These are phyloP conservation scores for Aphelenchoides besseyi DNA, from an alignment of 1,140 invertebrate genomes.

Conservation along the genomic window DNA sequence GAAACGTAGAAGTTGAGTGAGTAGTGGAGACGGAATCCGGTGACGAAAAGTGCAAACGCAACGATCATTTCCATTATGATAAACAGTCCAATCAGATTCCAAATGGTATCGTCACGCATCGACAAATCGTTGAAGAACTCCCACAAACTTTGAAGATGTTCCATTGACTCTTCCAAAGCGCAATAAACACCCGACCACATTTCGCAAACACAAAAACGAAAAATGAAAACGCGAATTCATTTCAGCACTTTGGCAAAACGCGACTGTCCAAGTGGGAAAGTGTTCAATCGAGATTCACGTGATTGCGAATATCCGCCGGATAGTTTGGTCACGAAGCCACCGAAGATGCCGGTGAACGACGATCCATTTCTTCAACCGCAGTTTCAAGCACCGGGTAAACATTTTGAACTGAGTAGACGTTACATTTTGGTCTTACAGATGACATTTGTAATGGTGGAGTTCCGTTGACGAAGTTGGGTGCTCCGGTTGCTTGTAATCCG, in stretches of 20 bases:
- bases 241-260: conserved; percentile 40
- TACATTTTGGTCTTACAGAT: conserved; percentile 37
- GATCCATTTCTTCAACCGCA: conserved; percentile 53
- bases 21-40: neutral
- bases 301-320: conserved; percentile 46
- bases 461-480: conserved; percentile 58
- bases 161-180: neutral
- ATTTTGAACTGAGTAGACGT: no score
- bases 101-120: neutral
- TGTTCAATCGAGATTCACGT: conserved; percentile 48
- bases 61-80: neutral
- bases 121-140: neutral
- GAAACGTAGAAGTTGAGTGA: neutral
- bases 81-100: neutral
- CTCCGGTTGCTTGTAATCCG: conserved; percentile 60
- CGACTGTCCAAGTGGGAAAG: conserved; percentile 52
- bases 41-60: neutral
- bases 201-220: neutral
- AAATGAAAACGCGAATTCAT: neutral
- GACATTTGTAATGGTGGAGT: conserved; percentile 59
- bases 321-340: neutral
- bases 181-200: neutral
- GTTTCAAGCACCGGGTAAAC: conserved; percentile 58
- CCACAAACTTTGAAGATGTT: no score
- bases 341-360: conserved; percentile 7